A percentile compares a stretch with the other conserved stretches of the same genome.
Conservation (phyloP, 2,797 vertebrate genomes). For the Pristis pectinata region DNA sequence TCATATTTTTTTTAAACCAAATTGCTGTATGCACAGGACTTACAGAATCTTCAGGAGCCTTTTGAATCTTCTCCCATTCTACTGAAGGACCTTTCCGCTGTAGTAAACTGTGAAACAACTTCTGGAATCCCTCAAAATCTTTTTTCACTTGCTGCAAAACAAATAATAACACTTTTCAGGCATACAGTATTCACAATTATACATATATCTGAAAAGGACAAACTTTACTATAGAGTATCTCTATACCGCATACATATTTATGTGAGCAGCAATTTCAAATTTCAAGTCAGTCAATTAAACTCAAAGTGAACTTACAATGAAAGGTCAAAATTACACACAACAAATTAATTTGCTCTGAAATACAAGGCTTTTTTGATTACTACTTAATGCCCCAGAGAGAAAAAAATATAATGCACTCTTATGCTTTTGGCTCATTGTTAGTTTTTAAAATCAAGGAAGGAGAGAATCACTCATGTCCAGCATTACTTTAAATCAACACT, state of each 20-base stretch:
- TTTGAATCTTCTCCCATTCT: conserved; percentile 92
- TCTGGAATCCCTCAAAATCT: conserved; percentile 88
- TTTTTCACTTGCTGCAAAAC: conserved; percentile 68
- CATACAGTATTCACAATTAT: background rate
- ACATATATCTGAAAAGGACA: background rate
- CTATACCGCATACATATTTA: too few relatives aligned
- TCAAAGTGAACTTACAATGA: background rate
- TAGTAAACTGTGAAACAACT: conserved; percentile 89
- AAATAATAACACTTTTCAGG: conserved; percentile 19
- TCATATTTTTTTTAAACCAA: background rate
- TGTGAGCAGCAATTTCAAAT: background rate
- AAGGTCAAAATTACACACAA: background rate
- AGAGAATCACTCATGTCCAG: background rate
- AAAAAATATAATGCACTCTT: background rate
- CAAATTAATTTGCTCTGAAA: background rate
- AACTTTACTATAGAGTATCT: background rate
- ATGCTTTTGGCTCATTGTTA: background rate
- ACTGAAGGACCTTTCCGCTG: conserved; percentile 95
- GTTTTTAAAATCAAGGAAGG: background rate
- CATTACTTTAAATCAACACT: background rate
- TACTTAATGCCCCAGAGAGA: background rate
- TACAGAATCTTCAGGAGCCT: conserved; percentile 94
- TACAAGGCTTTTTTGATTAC: background rate
- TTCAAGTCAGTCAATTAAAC: background rate
- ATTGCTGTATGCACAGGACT: conserved; percentile 48